Evolutionary conservation across 2,113 vertebrate species (phyloP).

Genomic region (Rhinoptilus africanus): DNA sequence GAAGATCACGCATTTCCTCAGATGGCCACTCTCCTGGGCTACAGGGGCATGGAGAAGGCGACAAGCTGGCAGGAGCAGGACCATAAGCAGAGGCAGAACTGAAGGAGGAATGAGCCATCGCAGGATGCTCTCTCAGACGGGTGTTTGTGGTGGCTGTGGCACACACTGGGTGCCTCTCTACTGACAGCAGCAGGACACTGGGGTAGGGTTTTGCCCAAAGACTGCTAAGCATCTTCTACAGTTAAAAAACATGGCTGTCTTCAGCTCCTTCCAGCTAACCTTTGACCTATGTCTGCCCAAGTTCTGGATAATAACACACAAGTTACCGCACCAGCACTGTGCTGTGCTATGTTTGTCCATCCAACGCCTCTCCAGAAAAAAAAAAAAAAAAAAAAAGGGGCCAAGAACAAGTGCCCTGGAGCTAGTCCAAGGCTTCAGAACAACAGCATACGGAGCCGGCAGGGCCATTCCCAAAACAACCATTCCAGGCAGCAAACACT

Average conservation of each 20-base stretch:
- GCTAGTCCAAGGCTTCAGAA: neutral
- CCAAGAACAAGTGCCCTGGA: rapidly evolving
- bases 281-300: neutral
- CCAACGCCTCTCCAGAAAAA: neutral
- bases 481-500: neutral
- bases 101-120: neutral
- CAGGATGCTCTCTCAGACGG: neutral
- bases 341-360: neutral
- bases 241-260: neutral
- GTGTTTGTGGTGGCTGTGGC: neutral
- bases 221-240: neutral
- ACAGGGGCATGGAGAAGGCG: rapidly evolving
- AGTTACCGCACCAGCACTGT: neutral
- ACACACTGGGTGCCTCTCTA: neutral
- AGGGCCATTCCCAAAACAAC: neutral
- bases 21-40: neutral
- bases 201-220: neutral
- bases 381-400: neutral
- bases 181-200: neutral
- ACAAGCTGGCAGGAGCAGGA: neutral
- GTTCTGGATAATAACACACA: neutral
- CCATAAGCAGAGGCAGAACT: neutral
- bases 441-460: neutral
- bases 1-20: neutral
- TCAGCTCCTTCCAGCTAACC: neutral